Percentiles rank a stretch among this genome's conserved stretches.
Evolutionary conservation across 92 coral and sea anemone species (phyloP).

Genomic region (Phenganax subtilis): DNA sequence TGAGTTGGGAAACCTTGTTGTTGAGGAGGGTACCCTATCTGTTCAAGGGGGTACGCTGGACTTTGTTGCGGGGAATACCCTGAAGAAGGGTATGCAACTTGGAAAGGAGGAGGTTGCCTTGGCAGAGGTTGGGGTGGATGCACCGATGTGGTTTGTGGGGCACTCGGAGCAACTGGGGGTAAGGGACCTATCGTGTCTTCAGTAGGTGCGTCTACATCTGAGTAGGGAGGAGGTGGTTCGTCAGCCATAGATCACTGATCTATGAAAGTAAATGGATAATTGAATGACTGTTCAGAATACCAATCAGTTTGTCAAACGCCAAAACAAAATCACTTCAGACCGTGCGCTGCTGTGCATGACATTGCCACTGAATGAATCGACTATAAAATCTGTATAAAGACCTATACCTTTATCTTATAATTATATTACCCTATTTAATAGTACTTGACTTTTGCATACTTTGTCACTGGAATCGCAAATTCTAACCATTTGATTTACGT

Average conservation of each 20-base stretch:
- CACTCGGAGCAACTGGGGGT: neutral
- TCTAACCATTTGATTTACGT: too few species aligned
- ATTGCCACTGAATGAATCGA: too few species aligned
- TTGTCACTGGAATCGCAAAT: too few species aligned
- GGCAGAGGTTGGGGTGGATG: neutral
- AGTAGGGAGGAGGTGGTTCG: slow-evolving; percentile 1
- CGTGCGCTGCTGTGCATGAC: too few species aligned
- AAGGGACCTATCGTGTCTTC: neutral
- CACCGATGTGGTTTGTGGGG: neutral
- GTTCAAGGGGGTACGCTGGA: neutral
- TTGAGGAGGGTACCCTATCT: neutral
- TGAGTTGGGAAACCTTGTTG: neutral
- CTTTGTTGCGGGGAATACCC: neutral
- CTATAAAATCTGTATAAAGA: too few species aligned
- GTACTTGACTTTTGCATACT: too few species aligned
- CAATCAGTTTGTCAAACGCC: too few species aligned
- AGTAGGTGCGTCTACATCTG: neutral
- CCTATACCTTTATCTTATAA: too few species aligned
- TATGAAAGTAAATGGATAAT: neutral
- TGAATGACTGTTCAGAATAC: too few species aligned
- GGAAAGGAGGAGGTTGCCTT: neutral
- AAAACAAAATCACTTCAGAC: too few species aligned
- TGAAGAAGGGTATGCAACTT: neutral
- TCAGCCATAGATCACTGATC: neutral
- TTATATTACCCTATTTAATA: too few species aligned